Base-by-base conservation (phyloP, 2,113 vertebrate species). In the Smithornis capensis region DNA sequence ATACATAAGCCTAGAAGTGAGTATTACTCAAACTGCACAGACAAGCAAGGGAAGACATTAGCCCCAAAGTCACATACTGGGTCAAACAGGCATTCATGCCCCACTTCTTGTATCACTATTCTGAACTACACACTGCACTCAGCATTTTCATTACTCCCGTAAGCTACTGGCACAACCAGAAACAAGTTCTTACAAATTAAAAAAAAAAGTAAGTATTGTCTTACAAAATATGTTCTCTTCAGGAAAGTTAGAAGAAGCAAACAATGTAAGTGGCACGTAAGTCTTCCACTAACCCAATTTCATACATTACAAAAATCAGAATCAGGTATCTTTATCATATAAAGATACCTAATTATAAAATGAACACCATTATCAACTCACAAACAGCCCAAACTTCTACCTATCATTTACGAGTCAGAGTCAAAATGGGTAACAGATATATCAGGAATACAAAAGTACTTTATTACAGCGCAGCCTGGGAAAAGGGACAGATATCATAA, bases 21-120 rank as follows among this genome's bases (percentile, higher is more conserved):
- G n/a, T 52, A 38, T 24, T 42, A 42, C 53, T 49, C 29, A 31
- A 88, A 62, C 45, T 55, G 29, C 29, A 56, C 19, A 80, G 57
- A 65, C 35, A 83, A 21, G 31, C 27, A 63, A 59, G 14, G 22
- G 29, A 87, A 45, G 33, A 68, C 10, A 5, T 77, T 33, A 63
- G 38, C 10, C 42, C 18, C 23, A 50, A 73, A 80, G 35, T 16
- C 38, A 73, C 0, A 0, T 7, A 62, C 17, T 44, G 11, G 24
- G 42, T 9, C 63, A 35, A 80, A 83, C 1, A 50, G 27, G 16
- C 14, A 55, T 45, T n/a, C 22, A n/a, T 37, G 6, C 9, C 8
- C 2, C 19, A 21, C 7, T 22, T 83, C 45, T 28, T 25, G 4
- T 37, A 64, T 18, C 10, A 17, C 7, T 40, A 28, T 31, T 75